Evolutionary conservation across 2,113 vertebrate genomes (phyloP), one percentile per base, ranked within the genome.

Genomic region (Narcine bancroftii): DNA sequence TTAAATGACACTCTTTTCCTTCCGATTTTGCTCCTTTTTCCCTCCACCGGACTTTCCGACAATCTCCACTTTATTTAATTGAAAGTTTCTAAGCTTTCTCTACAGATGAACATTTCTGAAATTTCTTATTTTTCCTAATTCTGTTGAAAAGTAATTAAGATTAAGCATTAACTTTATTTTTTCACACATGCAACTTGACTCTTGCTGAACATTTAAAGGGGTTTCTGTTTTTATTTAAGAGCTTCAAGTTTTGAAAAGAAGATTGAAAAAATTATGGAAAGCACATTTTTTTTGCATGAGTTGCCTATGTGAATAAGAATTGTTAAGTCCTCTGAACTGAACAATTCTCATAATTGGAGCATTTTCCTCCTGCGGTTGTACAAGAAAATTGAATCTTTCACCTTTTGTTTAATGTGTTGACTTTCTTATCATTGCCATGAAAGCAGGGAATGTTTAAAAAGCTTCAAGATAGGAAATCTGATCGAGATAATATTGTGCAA

Each of bases 321-420:
- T 79, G 76, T 47, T 79, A 85, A 4, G 66, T 53, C 50, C 15
- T n/a, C 29, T 81, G 26, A 26, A 1, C 29, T 50, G 45, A 81
- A 50, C 45, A 50, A 26, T 50, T 81, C 42, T 29, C 13, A 36
- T 11, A 15, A 5, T 60, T 83, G 50, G 26, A 56, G 13, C 26
- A 33, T 83, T 83, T n/a, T 85, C 81, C 56, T 56, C 50, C 33
- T 81, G 24, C 15, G 6, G 19, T 19, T 42, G 29, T 60, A 53
- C 6, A 36, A 36, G 53, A 1, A 56, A 56, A 29, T 26, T 6
- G 21, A 81, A 13, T 29, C 26, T 81, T 81, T 47, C 45, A 50
- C 24, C 24, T 47, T 83, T 83, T n/a, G 81, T 60, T 60, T 79
- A 45, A 6, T 56, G 81, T 85, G 56, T 85, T 85, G 81, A 85